phyloP scores from a whole-genome alignment of 2,113 vertebrate genomes.

The Arothron firmamentum region DNA sequence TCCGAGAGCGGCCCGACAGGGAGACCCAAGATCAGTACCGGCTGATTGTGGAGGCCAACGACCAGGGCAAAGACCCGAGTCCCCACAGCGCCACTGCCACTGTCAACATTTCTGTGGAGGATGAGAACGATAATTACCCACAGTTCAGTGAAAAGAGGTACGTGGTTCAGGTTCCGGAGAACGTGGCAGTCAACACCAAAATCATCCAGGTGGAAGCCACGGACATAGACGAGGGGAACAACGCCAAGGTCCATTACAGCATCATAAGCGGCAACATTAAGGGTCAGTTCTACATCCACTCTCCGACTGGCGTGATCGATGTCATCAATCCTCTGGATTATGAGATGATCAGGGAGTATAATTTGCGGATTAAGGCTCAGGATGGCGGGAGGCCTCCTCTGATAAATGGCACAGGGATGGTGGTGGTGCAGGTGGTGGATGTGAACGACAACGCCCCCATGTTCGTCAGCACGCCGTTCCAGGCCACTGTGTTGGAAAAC shows the following conservation, averaged over 20 bases:
- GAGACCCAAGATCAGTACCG: conserved; percentile 82
- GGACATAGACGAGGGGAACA: conserved; percentile 87
- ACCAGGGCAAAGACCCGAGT: conserved; percentile 89
- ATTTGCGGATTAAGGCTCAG: conserved; percentile 90
- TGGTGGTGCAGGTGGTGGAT: conserved; percentile 90
- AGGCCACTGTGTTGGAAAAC: conserved; percentile 90
- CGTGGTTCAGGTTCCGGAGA: conserved; percentile 85
- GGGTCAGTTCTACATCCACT: conserved; percentile 94
- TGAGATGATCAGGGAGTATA: conserved; percentile 89
- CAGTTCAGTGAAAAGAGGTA: conserved; percentile 94
- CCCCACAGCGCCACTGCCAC: conserved; percentile 87
- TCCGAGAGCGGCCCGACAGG: conserved; percentile 81
- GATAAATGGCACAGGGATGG: conserved; percentile 90
- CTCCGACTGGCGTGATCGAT: conserved; percentile 86
- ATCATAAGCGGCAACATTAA: conserved; percentile 93
- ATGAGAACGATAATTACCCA: conserved; percentile 95
- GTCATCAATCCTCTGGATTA: conserved; percentile 94
- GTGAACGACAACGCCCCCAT: conserved; percentile 95
- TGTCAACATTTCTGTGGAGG: conserved; percentile 87
- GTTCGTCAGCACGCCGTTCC: conserved; percentile 97
- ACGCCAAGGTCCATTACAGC: conserved; percentile 92
- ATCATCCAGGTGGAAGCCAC: conserved; percentile 88
- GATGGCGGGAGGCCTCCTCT: conserved; percentile 92
- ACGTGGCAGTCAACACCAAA: conserved; percentile 83
- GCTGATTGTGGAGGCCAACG: conserved; percentile 91